Conservation (phyloP, 2,888 invertebrate genomes). For the Sarcophaga variegata region DNA sequence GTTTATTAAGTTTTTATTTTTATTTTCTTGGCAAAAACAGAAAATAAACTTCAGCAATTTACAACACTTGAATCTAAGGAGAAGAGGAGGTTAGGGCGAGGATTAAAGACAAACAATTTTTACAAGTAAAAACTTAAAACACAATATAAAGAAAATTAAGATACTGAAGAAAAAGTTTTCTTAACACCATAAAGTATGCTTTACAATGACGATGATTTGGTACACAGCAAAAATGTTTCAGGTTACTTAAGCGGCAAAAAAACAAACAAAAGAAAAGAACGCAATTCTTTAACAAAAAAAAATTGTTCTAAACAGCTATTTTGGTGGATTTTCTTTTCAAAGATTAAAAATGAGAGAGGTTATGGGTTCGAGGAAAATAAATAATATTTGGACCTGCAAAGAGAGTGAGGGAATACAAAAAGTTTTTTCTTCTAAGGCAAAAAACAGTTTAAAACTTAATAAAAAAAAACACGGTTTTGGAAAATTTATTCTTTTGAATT, state of each 20-base stretch:
- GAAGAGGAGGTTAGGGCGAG: no score
- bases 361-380: neutral
- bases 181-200: neutral
- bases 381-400: conserved; percentile 26
- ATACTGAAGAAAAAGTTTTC: conserved; percentile 21
- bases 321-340: conserved; percentile 7
- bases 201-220: neutral
- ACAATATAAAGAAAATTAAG: conserved; percentile 37
- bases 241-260: neutral
- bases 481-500: no score
- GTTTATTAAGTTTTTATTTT: neutral
- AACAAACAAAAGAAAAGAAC: neutral
- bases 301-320: neutral
- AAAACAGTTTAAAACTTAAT: neutral
- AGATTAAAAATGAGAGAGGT: neutral
- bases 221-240: conserved; percentile 21
- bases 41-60: conserved; percentile 37
- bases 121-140: conserved; percentile 10
- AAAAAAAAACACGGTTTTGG: no score
- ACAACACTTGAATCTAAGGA: conserved; percentile 22
- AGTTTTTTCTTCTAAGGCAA: neutral
- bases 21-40: neutral
- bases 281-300: neutral
- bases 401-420: neutral
- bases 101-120: no score